Conservation (phyloP, 1,140 invertebrate species). For the Zaprionus africanus region DNA sequence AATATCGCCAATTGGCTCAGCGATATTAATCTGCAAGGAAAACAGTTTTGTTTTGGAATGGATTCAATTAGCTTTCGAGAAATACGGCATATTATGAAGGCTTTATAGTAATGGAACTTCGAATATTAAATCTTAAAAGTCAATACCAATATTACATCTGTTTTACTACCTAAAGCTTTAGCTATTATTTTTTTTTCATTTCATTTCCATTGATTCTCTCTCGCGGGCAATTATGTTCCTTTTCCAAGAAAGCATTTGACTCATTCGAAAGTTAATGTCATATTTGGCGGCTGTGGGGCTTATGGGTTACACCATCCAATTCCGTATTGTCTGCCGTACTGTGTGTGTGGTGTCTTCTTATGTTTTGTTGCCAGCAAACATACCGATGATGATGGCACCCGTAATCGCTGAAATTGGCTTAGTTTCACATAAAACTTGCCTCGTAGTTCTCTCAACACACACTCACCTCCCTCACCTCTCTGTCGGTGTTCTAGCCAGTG, state of each 20-base stretch:
- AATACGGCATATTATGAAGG: background rate
- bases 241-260: conserved; percentile 8
- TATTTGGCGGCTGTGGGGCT: conserved; percentile 45
- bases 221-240: background rate
- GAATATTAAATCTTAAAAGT: background rate
- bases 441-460: conserved; percentile 3
- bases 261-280: conserved; percentile 48
- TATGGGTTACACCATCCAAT: conserved; percentile 1
- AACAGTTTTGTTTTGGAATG: background rate
- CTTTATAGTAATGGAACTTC: background rate
- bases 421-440: conserved; percentile 66
- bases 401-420: conserved; percentile 77
- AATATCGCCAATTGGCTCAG: background rate
- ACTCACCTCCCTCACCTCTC: too few species aligned
- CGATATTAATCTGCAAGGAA: background rate
- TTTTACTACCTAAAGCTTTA: background rate
- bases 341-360: conserved; percentile 40
- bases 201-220: background rate
- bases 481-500: conserved; percentile 47
- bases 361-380: conserved; percentile 81
- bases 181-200: background rate
- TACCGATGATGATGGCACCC: conserved; percentile 60
- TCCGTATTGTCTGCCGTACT: conserved; percentile 5
- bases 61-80: background rate
- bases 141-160: background rate